Evolutionary conservation across 2,797 vertebrate species (phyloP).

Genomic region (Hemibagrus guttatus): DNA sequence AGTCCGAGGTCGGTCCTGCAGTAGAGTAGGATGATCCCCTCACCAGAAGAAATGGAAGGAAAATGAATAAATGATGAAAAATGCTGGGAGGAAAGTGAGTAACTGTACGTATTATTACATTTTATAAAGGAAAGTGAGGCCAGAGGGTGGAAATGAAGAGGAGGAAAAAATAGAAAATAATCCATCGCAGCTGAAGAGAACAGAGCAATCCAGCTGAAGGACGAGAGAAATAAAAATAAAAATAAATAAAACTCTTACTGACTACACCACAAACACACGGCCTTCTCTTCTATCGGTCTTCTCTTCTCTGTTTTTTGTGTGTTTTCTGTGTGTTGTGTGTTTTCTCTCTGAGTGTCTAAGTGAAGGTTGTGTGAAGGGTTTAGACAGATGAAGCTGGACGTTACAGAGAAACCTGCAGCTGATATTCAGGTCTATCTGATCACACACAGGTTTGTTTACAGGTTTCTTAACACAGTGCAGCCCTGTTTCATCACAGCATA

Average conservation of each 20-base stretch:
- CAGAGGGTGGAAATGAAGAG: not conserved
- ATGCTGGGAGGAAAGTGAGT: not conserved
- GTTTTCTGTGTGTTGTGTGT: too few relatives aligned
- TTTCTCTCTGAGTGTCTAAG: not conserved
- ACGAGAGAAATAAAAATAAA: not conserved
- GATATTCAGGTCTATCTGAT: not conserved
- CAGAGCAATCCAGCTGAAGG: not conserved
- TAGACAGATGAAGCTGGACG: not conserved
- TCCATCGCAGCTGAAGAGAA: not conserved
- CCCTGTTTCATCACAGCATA: not conserved
- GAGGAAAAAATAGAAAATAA: not conserved
- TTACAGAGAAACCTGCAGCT: not conserved
- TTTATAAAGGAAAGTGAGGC: not conserved
- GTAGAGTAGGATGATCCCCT: not conserved
- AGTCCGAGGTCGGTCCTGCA: not conserved
- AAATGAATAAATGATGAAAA: constrained; percentile 21
- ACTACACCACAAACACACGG: not conserved
- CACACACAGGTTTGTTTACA: not conserved
- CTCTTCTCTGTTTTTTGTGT: not conserved
- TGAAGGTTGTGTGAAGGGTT: not conserved
- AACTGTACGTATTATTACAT: constrained; percentile 13
- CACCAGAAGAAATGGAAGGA: not conserved
- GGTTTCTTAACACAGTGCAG: not conserved
- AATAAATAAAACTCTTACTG: not conserved
- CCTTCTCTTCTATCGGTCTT: not conserved